These are phyloP conservation scores for Prorops nasuta DNA, from an alignment of 1,140 invertebrate genomes.

Conservation along the genomic window DNA sequence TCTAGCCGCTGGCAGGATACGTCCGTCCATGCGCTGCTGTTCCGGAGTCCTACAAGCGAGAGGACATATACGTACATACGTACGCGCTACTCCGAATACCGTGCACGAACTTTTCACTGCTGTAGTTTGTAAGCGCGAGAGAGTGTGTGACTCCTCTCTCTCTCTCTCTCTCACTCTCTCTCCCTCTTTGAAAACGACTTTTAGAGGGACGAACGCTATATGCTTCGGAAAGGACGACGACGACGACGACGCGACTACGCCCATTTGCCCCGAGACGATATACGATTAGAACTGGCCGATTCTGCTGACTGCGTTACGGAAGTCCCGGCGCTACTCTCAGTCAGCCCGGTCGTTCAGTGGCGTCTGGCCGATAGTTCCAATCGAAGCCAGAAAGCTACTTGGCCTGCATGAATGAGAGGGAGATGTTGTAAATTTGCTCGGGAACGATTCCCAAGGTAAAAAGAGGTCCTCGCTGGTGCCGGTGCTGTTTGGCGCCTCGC, in stretches of 20 bases:
- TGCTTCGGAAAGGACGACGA: too few relatives aligned
- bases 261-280: conserved; percentile 9
- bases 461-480: too few relatives aligned
- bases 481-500: too few relatives aligned
- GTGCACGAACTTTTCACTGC: conserved; percentile 18
- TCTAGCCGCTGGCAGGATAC: conserved; percentile 17
- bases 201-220: conserved; percentile 9
- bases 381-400: too few relatives aligned
- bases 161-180: conserved; percentile 2
- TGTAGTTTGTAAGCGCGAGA: too few relatives aligned
- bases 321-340: neutral
- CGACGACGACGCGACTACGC: neutral
- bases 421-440: too few relatives aligned
- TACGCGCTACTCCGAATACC: conserved; percentile 20
- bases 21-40: conserved; percentile 23
- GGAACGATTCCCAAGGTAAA: too few relatives aligned
- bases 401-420: too few relatives aligned
- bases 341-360: neutral
- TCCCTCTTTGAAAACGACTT: conserved; percentile 15
- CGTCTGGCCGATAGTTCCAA: too few relatives aligned
- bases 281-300: conserved; percentile 23
- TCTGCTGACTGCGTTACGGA: conserved; percentile 19
- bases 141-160: conserved; percentile 6
- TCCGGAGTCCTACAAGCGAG: conserved; percentile 13
- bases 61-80: conserved; percentile 1